These are phyloP conservation scores for Sminthurides aquaticus DNA, from an alignment of 2,888 invertebrate genomes.

Conservation along the genomic window DNA sequence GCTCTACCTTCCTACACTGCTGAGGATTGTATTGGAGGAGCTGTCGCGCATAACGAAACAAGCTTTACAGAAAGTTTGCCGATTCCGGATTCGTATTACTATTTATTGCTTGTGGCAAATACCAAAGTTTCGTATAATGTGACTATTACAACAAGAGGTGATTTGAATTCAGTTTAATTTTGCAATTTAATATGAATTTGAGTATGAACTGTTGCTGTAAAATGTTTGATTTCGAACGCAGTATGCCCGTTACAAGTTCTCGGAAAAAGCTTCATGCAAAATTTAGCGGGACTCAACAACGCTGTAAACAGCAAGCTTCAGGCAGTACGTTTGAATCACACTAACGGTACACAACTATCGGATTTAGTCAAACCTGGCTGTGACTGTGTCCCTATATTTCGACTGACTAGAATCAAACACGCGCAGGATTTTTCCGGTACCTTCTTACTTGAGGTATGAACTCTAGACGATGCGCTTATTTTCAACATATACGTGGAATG, in stretches of 20 bases:
- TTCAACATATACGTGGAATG: background rate
- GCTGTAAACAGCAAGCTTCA: slow-evolving; percentile 35
- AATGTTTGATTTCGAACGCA: slow-evolving; percentile 17
- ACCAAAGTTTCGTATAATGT: slow-evolving; percentile 48
- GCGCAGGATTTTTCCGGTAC: slow-evolving; percentile 49
- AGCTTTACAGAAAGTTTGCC: slow-evolving; percentile 47
- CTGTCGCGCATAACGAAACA: slow-evolving; percentile 45
- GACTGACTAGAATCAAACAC: slow-evolving; percentile 49
- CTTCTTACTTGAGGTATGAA: slow-evolving; percentile 49
- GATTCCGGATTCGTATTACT: slow-evolving; percentile 50
- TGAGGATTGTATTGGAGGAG: slow-evolving; percentile 32
- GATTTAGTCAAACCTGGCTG: slow-evolving; percentile 38
- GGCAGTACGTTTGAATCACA: slow-evolving; percentile 32
- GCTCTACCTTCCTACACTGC: slow-evolving; percentile 46
- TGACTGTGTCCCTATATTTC: slow-evolving; percentile 48
- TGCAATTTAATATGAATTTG: background rate
- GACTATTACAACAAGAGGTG: slow-evolving; percentile 45
- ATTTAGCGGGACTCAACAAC: slow-evolving; percentile 37
- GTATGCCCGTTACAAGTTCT: slow-evolving; percentile 43
- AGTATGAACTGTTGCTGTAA: too few relatives aligned
- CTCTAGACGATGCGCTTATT: background rate
- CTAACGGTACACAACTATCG: slow-evolving; percentile 18
- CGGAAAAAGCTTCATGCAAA: slow-evolving; percentile 42
- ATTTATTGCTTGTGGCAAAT: slow-evolving; percentile 49
- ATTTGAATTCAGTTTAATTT: slow-evolving; percentile 2